These are phyloP conservation scores for Microtus obscurus DNA, from an alignment of 2,797 vertebrate species.

Conservation along the genomic window DNA sequence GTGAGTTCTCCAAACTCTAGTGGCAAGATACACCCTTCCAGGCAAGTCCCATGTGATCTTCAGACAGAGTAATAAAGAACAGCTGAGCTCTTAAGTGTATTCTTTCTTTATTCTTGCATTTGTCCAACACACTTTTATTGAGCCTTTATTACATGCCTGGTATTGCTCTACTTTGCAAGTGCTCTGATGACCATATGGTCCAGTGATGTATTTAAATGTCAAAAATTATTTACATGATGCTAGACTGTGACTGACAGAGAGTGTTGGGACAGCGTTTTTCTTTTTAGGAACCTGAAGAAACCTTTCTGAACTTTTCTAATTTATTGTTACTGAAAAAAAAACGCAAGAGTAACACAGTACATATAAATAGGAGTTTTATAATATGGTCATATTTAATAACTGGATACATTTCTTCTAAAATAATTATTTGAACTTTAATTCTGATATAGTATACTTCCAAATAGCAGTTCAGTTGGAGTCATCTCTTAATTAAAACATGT, in stretches of 20 bases:
- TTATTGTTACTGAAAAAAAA: not conserved
- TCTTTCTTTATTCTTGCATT: not conserved
- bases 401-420: not conserved
- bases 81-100: not conserved
- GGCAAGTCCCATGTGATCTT: not conserved
- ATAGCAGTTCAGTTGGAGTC: not conserved
- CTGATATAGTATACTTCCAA: not conserved
- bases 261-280: not conserved
- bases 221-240: not conserved
- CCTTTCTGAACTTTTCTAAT: conserved; percentile 16
- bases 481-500: conserved; percentile 17
- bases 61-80: not conserved
- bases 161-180: not conserved
- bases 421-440: conserved; percentile 1
- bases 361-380: not conserved
- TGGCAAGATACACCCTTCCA: not conserved
- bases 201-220: not conserved
- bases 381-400: not conserved
- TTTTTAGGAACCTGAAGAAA: not conserved
- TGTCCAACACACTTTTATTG: conserved; percentile 8
- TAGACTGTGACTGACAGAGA: not conserved
- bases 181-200: not conserved
- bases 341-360: not conserved
- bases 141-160: not conserved
- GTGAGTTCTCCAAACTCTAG: not conserved